phyloP scores from a whole-genome alignment of 2,888 invertebrate species.

The Cerastis leucographa region DNA sequence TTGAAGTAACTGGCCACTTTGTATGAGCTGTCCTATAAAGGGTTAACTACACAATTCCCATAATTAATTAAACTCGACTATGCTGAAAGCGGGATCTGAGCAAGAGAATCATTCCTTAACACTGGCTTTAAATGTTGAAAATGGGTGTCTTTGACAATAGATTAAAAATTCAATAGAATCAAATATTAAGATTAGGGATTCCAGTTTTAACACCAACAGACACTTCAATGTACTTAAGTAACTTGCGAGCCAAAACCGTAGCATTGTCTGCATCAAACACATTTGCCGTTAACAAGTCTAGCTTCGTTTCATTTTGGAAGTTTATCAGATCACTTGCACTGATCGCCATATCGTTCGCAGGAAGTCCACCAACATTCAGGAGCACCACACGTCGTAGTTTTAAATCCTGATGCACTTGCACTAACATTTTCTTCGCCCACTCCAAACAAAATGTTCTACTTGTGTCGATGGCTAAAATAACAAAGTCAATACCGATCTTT shows the following conservation, averaged over 20 bases:
- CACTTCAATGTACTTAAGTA: constrained; percentile 84
- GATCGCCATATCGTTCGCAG: constrained; percentile 84
- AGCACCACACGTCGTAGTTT: constrained; percentile 82
- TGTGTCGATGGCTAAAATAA: constrained; percentile 84
- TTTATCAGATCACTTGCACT: constrained; percentile 80
- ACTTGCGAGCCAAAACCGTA: constrained; percentile 78
- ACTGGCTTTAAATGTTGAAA: background rate
- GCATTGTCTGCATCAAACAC: constrained; percentile 78
- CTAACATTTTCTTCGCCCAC: constrained; percentile 82
- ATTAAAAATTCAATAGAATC: constrained; percentile 42
- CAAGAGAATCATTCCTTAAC: background rate
- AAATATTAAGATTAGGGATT: constrained; percentile 86
- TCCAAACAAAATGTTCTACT: constrained; percentile 83
- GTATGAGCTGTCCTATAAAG: no score
- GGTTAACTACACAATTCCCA: no score
- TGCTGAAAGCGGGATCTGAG: background rate
- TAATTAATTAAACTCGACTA: background rate
- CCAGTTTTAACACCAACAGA: constrained; percentile 85
- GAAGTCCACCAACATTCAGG: constrained; percentile 84
- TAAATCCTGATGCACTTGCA: constrained; percentile 85
- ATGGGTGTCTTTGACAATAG: background rate
- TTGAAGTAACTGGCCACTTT: no score
- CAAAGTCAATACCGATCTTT: constrained; percentile 83
- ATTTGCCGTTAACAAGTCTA: constrained; percentile 85
- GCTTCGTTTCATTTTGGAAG: constrained; percentile 79